These are phyloP conservation scores for Melinopterus prodromus DNA, from an alignment of 2,888 invertebrate genomes.

Conservation along the genomic window DNA sequence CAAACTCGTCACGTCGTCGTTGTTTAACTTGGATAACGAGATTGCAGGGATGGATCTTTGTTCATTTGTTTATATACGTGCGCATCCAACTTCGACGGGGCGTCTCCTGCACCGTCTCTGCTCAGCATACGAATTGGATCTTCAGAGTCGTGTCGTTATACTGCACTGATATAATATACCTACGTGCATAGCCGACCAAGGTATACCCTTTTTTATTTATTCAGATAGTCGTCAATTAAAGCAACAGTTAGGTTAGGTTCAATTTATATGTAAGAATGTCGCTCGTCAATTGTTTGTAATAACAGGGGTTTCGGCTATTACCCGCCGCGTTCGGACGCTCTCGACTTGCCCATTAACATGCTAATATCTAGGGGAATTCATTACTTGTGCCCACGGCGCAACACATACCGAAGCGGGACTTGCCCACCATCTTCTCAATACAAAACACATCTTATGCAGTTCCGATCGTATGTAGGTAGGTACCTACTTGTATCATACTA, in stretches of 20 bases:
- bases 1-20: constrained; percentile 22
- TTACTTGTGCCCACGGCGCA: constrained; percentile 19
- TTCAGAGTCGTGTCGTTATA: not conserved
- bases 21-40: constrained; percentile 23
- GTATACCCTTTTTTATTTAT: constrained; percentile 16
- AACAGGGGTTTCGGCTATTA: constrained; percentile 26
- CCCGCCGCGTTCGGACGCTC: constrained; percentile 22
- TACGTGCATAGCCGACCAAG: not conserved
- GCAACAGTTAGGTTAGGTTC: constrained; percentile 11
- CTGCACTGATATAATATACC: not conserved
- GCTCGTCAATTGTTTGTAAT: constrained; percentile 22
- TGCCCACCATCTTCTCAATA: not conserved
- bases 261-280: constrained; percentile 25
- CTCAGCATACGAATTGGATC: constrained; percentile 18
- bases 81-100: constrained; percentile 6
- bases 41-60: constrained; percentile 19
- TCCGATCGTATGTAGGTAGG: not conserved
- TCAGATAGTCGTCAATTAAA: constrained; percentile 17
- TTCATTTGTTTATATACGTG: constrained; percentile 19
- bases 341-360: constrained; percentile 23
- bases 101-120: not conserved
- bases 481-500: not conserved
- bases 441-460: not conserved
- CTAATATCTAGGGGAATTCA: constrained; percentile 26
- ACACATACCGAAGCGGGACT: constrained; percentile 20